Base-by-base conservation (phyloP, 1,140 invertebrate species). In the Leguminivora glycinivorella region DNA sequence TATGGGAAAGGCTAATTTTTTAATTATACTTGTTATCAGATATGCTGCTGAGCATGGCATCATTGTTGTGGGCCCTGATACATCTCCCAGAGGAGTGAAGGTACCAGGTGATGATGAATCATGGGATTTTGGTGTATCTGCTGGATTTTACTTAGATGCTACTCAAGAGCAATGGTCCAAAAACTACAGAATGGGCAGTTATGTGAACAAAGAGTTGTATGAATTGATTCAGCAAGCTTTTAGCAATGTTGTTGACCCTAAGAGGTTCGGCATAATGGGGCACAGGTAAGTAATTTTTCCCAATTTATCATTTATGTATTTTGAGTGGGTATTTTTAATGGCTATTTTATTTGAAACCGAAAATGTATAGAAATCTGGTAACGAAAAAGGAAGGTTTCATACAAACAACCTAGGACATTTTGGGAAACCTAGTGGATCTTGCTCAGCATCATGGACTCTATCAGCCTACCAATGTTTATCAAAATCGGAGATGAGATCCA, bases 111-210 rank as follows among this genome's bases (percentile, higher is more conserved):
- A 99, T 90, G 95, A 96, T 80, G 97, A 98, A 60, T 93, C 93
- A 24, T 99, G 96, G 94, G 98, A 99, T 92, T 98, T 99, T 93
- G 99, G 99, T 26, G 95, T 95, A 26, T 97, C 97, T 22, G 98
- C 99, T 76, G 98, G 98, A 1, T 99, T 99, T 89, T 99, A 99
- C 91, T 92, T 99, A 0, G 96, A 99, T 93, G 98, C 98, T 3
- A 96, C 95, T 0, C 92, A 95, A 79, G 95, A 96, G 29, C 97
- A 98, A 69, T 99, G 98, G 98, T 96, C 96, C 43, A 95, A 95
- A 67, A 95, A 99, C 92, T 99, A 99, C 79, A 94, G 95, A 82
- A 99, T 99, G 99, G 99, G 96, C 80, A 97, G 96, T 56, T 99
- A 99, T 83, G 92, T 99, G n/a, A 98, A 97, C 7, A 94, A 95